These are phyloP conservation scores for Aphelenchoides besseyi DNA, from an alignment of 1,140 invertebrate genomes.

Conservation along the genomic window DNA sequence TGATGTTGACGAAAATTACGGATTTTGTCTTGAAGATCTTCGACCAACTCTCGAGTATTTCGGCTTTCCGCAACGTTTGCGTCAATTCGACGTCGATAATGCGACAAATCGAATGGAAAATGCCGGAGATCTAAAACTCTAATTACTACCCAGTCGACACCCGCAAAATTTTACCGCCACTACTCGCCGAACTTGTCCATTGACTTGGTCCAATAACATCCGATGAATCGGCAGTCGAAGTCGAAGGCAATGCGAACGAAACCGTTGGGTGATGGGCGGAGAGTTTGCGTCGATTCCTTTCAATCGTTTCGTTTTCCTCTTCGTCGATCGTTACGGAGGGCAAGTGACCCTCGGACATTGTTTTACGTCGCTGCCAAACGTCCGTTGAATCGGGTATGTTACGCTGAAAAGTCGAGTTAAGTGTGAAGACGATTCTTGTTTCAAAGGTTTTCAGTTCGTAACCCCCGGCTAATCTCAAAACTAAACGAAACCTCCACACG, in stretches of 20 bases:
- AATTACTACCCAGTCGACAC: too few species aligned
- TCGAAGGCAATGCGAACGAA: background rate
- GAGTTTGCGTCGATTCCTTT: background rate
- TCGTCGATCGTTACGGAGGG: background rate
- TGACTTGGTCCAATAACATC: background rate
- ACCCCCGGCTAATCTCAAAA: too few species aligned
- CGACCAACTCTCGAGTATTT: background rate
- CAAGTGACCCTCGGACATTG: background rate
- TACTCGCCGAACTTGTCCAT: conserved; percentile 9
- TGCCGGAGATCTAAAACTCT: conserved; percentile 9
- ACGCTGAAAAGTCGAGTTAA: background rate
- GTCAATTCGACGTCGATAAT: conserved; percentile 3
- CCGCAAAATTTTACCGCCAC: background rate
- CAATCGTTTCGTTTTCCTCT: background rate
- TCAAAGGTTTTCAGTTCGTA: too few species aligned
- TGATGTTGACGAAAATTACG: conserved; percentile 8
- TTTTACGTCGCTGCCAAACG: background rate
- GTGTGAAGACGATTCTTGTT: background rate
- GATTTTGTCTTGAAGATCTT: background rate
- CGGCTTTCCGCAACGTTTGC: background rate
- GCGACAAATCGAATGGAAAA: conserved; percentile 2
- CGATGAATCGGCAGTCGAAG: background rate
- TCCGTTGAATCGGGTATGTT: background rate
- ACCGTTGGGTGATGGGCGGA: background rate
- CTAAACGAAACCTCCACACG: background rate